Conservation (phyloP, 37 sponge, comb jelly and placozoan species). For the Aplysina aerophoba region DNA sequence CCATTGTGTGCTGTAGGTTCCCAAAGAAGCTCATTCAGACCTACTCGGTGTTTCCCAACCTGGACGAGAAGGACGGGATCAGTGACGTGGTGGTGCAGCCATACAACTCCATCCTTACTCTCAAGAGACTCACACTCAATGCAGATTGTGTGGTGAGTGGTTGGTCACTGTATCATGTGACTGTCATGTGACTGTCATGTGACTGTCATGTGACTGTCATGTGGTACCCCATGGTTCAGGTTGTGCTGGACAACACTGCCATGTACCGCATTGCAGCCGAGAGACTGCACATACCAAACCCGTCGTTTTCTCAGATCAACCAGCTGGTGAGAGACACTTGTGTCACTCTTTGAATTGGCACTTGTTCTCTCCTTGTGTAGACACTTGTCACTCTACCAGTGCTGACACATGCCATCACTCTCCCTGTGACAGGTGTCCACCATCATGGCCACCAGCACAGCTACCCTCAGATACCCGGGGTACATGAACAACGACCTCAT, state of each 20-base stretch:
- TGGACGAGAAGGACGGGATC: conserved; percentile 72
- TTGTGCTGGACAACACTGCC: conserved; percentile 97
- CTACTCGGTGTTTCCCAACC: conserved; percentile 97
- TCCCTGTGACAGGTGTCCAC: conserved; percentile 83
- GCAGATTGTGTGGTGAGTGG: conserved; percentile 92
- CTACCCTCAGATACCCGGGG: conserved; percentile 97
- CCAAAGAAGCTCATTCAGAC: conserved; percentile 98
- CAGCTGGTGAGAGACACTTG: conserved; percentile 73
- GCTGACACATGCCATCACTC: too few relatives aligned
- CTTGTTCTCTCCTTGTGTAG: neutral
- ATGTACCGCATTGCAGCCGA: conserved; percentile 96
- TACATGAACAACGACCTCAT: conserved; percentile 99
- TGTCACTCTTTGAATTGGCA: neutral
- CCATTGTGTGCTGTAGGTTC: conserved; percentile 59
- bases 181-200: neutral
- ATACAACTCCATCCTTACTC: conserved; percentile 97
- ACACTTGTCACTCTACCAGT: neutral
- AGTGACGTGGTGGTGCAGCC: conserved; percentile 99
- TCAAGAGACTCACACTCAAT: conserved; percentile 92
- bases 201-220: neutral
- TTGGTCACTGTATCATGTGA: neutral
- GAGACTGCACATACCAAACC: conserved; percentile 90
- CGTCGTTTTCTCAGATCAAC: conserved; percentile 89
- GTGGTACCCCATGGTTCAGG: conserved; percentile 37
- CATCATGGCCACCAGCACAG: conserved; percentile 96